Evolutionary conservation across 1,140 invertebrate genomes (phyloP), one percentile per base, ranked within the genome.

Genomic region (Eueides isabella): DNA sequence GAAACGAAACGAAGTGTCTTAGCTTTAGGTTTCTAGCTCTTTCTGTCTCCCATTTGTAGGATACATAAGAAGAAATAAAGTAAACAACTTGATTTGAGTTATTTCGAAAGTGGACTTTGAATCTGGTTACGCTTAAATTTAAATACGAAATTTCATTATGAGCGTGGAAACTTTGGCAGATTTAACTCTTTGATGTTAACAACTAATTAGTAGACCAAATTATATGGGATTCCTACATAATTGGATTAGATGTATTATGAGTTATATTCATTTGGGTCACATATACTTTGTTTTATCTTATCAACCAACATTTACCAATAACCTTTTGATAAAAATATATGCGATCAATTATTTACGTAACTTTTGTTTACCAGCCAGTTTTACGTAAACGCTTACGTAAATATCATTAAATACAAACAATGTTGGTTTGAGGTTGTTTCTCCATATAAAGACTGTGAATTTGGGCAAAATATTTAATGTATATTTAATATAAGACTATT

Each of bases 331-430:
- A 33, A 70, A 28, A 29, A 12, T 23, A 30, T 31, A 41, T 62
- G 67, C 28, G 61, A 70, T 31, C 67, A 19, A 62, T 70, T 35
- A 70, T 14, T 61, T 35, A 62, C 67, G 67, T 70, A 70, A 70
- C 23, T 23, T 70, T 70, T 70, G 55, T 70, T 70, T 70, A 62
- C 48, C 48, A 7, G 48, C 0, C 23, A 7, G 48, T 9, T 55
- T 55, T 26, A 26, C 48, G 48, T 55, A 55, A 26, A 55, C 48
- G 23, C 23, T 55, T 55, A 55, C 23, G 48, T 55, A 55, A 55
- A 55, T 55, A 23, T 55, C 48, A 55, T 55, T 55, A 55, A 23
- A 55, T 26, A 12, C 48, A 55, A 55, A 55, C 48, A 26, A 12
- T 55, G 9, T 55, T 55, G 48, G 48, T 55, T 55, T 48, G 41